Evolutionary conservation across 2,888 invertebrate genomes (phyloP), one percentile per base, ranked within the genome.

Genomic region (Auanema sp.): DNA sequence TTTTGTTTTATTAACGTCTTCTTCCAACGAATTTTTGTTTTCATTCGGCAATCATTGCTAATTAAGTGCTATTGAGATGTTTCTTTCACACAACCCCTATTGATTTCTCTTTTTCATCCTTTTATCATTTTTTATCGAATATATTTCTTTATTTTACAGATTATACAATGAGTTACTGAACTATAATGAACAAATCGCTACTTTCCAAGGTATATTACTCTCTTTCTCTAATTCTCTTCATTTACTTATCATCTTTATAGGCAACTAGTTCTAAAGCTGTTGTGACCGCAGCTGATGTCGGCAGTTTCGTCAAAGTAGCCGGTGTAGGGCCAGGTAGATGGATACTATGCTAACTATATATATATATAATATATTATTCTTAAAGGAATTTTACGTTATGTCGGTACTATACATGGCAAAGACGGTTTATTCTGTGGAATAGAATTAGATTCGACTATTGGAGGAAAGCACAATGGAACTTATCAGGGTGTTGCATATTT

Each of bases 371-470:
- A 23, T 52, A n/a, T n/a, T 52, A n/a, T 25, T 6, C 6, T 3
- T 24, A 5, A 52, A 65, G 90, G 89, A 1, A 85, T 85, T 16
- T 84, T 90, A 42, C 85, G 87, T 10, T 89, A 86, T 83, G 85
- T 88, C 67, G 90, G 90, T 3, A 83, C 85, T 42, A 87, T 88
- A 8, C 86, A 88, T 53, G 85, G 88, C 51, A 88, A 88, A 43
- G 84, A 85, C 12, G 88, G 88, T 2, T 66, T 86, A 21, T 90
- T 89, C 88, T 89, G 89, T 83, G 90, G 90, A 10, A 85, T 90
- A 52, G 89, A 89, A 83, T 55, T 72, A 8, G 84, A 89, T 59
- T 85, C 86, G 60, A 85, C 86, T 51, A 84, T 87, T 5, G 86
- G 86, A 65, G 89, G 89, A 21, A 88, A 88, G 76, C 88, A 89